These are phyloP conservation scores for Suillia variegata DNA, from an alignment of 2,888 invertebrate genomes.

Conservation along the genomic window DNA sequence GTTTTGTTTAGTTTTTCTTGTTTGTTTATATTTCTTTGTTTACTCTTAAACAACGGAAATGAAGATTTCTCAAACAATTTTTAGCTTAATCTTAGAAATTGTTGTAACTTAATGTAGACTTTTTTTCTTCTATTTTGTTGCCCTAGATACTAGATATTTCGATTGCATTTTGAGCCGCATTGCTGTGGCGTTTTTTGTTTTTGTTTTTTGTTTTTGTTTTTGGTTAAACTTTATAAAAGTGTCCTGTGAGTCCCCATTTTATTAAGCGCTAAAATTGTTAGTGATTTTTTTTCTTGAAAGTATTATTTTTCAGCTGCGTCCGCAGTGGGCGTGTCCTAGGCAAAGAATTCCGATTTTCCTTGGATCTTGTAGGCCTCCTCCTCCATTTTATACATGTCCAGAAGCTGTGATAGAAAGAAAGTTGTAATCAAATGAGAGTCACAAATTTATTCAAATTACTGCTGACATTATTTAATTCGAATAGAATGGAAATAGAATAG, in stretches of 20 bases:
- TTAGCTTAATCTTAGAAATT: not conserved
- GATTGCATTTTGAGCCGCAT: conserved; percentile 33
- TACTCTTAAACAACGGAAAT: conserved; percentile 9
- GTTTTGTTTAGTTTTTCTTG: conserved; percentile 19
- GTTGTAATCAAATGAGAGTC: no score
- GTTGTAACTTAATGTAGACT: conserved; percentile 16
- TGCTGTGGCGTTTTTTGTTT: conserved; percentile 15
- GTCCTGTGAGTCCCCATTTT: conserved; percentile 24
- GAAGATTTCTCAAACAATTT: conserved; percentile 19
- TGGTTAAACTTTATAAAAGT: conserved; percentile 9
- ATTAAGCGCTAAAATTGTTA: conserved; percentile 28
- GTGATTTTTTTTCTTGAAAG: conserved; percentile 16
- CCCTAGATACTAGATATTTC: conserved; percentile 34
- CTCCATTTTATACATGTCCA: conserved; percentile 93
- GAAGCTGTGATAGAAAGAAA: conserved; percentile 65
- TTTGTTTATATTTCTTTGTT: conserved; percentile 5
- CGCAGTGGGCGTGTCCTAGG: conserved; percentile 62
- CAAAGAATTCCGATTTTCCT: conserved; percentile 88
- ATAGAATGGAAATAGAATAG: no score
- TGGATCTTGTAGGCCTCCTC: conserved; percentile 88
- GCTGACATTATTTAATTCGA: no score
- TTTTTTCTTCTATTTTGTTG: conserved; percentile 16
- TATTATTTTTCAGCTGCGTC: conserved; percentile 11
- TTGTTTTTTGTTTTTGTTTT: no score
- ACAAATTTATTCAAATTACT: no score